Percentiles rank a stretch among this genome's conserved stretches.
Conservation (phyloP, 2,888 invertebrate species). For the Sinelater perroti region DNA sequence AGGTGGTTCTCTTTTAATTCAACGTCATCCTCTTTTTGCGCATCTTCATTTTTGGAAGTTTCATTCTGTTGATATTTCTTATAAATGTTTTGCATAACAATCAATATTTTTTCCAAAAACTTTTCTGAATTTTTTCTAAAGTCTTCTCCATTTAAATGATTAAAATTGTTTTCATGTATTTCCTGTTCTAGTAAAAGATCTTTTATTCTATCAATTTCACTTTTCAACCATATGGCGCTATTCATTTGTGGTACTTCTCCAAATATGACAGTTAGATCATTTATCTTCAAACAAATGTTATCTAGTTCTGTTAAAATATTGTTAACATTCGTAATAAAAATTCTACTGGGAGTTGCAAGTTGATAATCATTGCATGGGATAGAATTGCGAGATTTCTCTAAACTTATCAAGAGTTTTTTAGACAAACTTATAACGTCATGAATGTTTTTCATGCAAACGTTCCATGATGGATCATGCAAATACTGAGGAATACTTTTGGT, state of each 20-base stretch:
- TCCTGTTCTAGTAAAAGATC: slow-evolving; percentile 13
- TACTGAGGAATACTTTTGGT: slow-evolving; percentile 45
- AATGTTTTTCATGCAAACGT: slow-evolving; percentile 43
- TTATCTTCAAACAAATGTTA: slow-evolving; percentile 34
- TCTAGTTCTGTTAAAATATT: slow-evolving; percentile 45
- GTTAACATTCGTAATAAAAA: slow-evolving; percentile 51
- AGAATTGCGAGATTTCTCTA: slow-evolving; percentile 46
- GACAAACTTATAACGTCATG: slow-evolving; percentile 36
- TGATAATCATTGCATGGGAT: slow-evolving; percentile 46
- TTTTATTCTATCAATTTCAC: slow-evolving; percentile 39
- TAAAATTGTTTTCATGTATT: too few species aligned
- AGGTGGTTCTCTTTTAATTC: slow-evolving; percentile 72
- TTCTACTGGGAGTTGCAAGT: slow-evolving; percentile 46
- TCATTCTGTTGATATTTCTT: slow-evolving; percentile 58
- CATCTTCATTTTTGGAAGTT: slow-evolving; percentile 41
- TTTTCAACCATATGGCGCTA: slow-evolving; percentile 46
- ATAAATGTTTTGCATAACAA: slow-evolving; percentile 68
- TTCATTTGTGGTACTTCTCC: slow-evolving; percentile 44
- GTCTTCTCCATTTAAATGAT: slow-evolving; percentile 1
- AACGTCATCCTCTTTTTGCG: slow-evolving; percentile 59
- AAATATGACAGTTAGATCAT: slow-evolving; percentile 43
- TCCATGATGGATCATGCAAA: slow-evolving; percentile 53
- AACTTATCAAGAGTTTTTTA: slow-evolving; percentile 42
- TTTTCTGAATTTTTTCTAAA: slow-evolving; percentile 32
- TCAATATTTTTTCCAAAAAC: slow-evolving; percentile 57